phyloP scores from a whole-genome alignment of 2,888 invertebrate genomes.

The Tillus elongatus region DNA sequence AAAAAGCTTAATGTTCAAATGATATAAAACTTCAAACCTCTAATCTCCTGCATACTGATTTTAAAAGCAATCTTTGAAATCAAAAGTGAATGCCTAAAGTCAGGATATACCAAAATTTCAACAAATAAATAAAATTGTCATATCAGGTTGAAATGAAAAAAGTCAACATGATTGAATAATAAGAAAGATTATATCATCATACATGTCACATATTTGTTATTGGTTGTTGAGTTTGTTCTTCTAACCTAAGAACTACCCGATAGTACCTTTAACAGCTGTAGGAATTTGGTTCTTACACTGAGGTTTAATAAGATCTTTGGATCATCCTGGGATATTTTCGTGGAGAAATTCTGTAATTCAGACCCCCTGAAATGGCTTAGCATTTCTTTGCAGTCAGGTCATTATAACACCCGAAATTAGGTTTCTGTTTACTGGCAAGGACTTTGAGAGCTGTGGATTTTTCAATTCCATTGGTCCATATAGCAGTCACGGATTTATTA shows the following conservation, averaged over 20 bases:
- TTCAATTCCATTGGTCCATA: conserved; percentile 99
- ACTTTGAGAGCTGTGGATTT: conserved; percentile 99
- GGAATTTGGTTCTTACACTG: conserved; percentile 99
- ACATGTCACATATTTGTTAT: conserved; percentile 68
- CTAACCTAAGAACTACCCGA: conserved; percentile 80
- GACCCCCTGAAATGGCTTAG: conserved; percentile 95
- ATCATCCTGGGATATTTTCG: conserved; percentile 96
- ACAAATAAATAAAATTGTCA: no score
- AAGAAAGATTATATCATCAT: no score
- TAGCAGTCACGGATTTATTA: no score
- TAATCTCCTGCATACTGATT: no score
- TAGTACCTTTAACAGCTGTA: conserved; percentile 90
- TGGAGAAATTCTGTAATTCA: conserved; percentile 98
- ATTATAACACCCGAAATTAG: conserved; percentile 86
- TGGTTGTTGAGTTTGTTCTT: conserved; percentile 87
- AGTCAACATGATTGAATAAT: no score
- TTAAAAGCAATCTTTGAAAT: no score
- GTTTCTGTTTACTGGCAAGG: conserved; percentile 95
- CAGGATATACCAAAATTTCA: no score
- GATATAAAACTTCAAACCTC: no score
- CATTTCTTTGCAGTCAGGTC: conserved; percentile 98
- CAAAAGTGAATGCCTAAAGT: no score
- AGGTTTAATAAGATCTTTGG: conserved; percentile 93
- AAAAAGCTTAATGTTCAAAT: no score
- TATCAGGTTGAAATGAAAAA: no score